Evolutionary conservation across 2,888 invertebrate genomes (phyloP).

Genomic region (Vesta saturnalis): DNA sequence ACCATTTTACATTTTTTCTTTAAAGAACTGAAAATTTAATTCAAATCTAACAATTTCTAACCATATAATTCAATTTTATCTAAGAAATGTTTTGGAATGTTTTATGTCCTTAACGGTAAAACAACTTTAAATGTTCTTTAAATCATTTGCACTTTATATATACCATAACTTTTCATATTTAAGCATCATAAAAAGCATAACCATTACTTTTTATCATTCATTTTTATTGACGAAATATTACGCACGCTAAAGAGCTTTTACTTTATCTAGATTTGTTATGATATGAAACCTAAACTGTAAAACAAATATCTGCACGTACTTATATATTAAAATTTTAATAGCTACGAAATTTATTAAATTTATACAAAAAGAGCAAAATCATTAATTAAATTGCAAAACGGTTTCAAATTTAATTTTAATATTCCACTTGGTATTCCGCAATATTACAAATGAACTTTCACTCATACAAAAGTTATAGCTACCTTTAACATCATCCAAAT

Average conservation of each 20-base stretch:
- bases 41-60: not conserved
- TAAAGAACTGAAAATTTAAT: not conserved
- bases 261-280: not conserved
- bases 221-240: not conserved
- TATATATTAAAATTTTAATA: not conserved
- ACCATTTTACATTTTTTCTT: not conserved
- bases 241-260: not conserved
- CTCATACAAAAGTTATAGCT: not conserved
- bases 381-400: conserved; percentile 8
- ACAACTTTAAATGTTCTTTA: too few species aligned
- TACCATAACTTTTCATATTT: not conserved
- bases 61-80: conserved; percentile 6
- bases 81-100: not conserved
- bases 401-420: not conserved
- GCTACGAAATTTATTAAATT: conserved; percentile 1
- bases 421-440: not conserved
- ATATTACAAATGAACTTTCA: conserved; percentile 7
- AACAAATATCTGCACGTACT: not conserved
- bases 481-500: conserved; percentile 1
- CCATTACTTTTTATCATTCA: not conserved
- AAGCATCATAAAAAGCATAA: not conserved
- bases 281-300: not conserved
- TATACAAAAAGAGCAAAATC: not conserved
- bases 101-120: not conserved
- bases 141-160: not conserved